Evolutionary conservation across 2,797 vertebrate genomes (phyloP), one percentile per base, ranked within the genome.

Genomic region (Alca torda): DNA sequence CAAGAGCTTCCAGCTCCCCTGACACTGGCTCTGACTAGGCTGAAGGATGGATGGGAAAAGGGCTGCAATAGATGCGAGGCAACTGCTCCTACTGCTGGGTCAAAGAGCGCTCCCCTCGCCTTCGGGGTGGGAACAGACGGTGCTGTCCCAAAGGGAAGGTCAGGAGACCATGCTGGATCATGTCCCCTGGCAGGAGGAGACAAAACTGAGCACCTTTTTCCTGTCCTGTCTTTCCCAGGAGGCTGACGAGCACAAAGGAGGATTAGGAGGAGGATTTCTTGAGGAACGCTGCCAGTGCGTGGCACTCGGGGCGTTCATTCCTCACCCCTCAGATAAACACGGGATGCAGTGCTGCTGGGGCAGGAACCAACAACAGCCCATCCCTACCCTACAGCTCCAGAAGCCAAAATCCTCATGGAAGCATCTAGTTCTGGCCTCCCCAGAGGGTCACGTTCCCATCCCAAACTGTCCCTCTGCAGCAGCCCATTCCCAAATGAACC

Each of bases 11-110:
- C 92, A 5, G 0, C 78, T 85, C 76, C 54, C 57, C 60, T 28
- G 33, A 33, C 60, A 46, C 68, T 70, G 87, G 85, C 83, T 93
- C 79, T 91, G 81, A 75, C 30, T 35, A 64, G 80, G 76, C 89
- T 96, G 84, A 91, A 89, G 64, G 89, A 88, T 73, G 87, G 72
- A 76, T 87, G 89, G 92, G 94, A 94, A 98, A 97, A 94, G 96
- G 95, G 96, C 78, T 92, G 88, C 61, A 83, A 72, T 0, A 65
- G 50, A 81, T 79, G 60, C 50, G 89, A 96, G 67, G 87, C 64
- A 95, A 87, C 79, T 82, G 91, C 79, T 95, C 69, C 84, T 75
- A 16, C 53, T 39, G 81, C 23, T 26, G 87, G 93, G 82, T 65
- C 94, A 76, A 48, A 93, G 85, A 91, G 28, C 53, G 11, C 33